Evolutionary conservation across 2,797 vertebrate species (phyloP).

Genomic region (Halcyon leucocephala): DNA sequence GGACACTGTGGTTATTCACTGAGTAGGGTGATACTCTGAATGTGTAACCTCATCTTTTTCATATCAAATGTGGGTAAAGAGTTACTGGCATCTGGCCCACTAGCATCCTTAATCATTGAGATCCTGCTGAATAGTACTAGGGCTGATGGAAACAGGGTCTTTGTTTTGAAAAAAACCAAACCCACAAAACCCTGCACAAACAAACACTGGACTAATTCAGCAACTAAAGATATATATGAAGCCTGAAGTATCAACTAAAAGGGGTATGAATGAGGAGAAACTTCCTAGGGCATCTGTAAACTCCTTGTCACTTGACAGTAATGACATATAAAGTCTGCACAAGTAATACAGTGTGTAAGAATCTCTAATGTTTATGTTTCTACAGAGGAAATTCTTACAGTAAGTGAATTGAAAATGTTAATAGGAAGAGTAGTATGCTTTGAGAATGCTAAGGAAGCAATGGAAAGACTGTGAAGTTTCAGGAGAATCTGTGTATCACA

Average conservation of each 20-base stretch:
- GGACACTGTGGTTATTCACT: neutral
- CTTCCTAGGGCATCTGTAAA: neutral
- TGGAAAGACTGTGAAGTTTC: neutral
- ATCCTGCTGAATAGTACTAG: neutral
- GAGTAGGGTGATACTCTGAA: neutral
- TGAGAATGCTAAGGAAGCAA: neutral
- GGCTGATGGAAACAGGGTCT: neutral
- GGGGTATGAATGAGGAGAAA: neutral
- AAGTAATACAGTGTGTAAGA: neutral
- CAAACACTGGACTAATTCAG: neutral
- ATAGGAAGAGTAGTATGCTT: neutral
- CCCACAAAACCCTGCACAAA: neutral
- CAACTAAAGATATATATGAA: neutral
- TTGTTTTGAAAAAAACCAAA: neutral
- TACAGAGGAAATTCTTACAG: neutral
- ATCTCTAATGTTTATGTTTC: neutral
- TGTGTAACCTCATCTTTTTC: neutral
- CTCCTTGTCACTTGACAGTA: neutral
- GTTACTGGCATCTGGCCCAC: neutral
- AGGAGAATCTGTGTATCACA: neutral
- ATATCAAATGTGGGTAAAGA: neutral
- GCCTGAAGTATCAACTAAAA: neutral
- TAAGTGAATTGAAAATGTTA: neutral
- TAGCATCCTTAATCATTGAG: neutral
- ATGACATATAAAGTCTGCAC: neutral